Base-by-base conservation (phyloP, 2,888 invertebrate species). In the Alcis repandata region DNA sequence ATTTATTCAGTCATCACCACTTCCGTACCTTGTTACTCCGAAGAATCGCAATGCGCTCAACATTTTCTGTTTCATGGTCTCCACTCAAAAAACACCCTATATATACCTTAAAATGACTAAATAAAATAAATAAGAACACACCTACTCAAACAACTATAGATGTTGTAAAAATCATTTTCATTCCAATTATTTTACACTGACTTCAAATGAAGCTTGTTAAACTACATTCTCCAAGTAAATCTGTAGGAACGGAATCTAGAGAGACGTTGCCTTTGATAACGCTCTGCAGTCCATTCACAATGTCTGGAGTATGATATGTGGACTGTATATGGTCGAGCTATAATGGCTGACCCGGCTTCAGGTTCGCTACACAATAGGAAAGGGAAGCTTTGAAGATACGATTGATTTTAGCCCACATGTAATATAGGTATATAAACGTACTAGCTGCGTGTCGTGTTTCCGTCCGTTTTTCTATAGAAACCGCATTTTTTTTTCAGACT, bases 301-400 rank as follows among this genome's bases (percentile, higher is more conserved):
- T 63, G 71, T 75, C 70, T 70, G 69, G 63, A 64, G 70, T 59
- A 64, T 57, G 61, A 71, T 66, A 43, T 27, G 19, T 19, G 19
- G 43, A 43, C 19, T 17, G 43, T 15, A 43, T n/a, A n/a, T n/a
- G n/a, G 27, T 27, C 27, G 2, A 19, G 19, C 11, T 45, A 38
- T 46, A 46, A 33, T 9, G 27, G 41, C 40, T 53, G 41, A 41
- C 41, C 53, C 27, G 15, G n/a, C 41, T 27, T 27, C 41, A n/a
- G 20, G 15, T 17, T 36, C 52, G 20, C 13, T 33, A n/a, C 13
- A 52, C 36, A n/a, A 38, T 36, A 13, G 36, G 13, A 33, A 27
- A 6, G 27, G 33, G 13, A 27, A 20, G 19, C 32, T n/a, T 36
- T 7, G 9, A 22, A 40, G 15, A 40, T 52, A 22, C 52, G 20